These are phyloP conservation scores for Capitella teleta DNA, from an alignment of 1,140 invertebrate genomes.

Conservation along the genomic window DNA sequence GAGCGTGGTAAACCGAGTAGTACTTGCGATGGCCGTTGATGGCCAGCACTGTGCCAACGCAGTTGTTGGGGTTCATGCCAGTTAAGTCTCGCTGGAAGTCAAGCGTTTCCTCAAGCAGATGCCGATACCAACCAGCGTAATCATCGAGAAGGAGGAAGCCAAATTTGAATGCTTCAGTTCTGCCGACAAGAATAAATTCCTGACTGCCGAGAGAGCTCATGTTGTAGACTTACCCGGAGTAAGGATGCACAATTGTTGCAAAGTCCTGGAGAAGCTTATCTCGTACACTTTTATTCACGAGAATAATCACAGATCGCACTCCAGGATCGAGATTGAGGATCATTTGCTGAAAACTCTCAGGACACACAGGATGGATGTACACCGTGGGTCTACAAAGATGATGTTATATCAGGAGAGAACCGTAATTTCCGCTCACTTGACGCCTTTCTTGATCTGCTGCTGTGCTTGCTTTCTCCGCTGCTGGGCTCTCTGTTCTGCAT, in stretches of 20 bases:
- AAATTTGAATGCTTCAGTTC: constrained; percentile 86
- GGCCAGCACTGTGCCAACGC: constrained; percentile 89
- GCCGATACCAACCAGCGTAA: constrained; percentile 81
- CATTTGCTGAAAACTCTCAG: background rate
- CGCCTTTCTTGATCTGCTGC: too few species aligned
- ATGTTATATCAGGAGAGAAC: background rate
- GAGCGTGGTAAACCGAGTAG: constrained; percentile 94
- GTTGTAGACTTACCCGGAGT: background rate
- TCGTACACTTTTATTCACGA: background rate
- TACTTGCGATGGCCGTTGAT: constrained; percentile 92
- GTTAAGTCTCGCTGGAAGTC: constrained; percentile 57
- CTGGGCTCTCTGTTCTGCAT: too few species aligned
- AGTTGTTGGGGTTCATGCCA: constrained; percentile 88
- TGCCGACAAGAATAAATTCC: constrained; percentile 35
- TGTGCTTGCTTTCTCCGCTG: too few species aligned
- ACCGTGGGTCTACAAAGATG: background rate
- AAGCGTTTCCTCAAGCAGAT: constrained; percentile 60
- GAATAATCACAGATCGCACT: background rate
- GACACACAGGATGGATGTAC: constrained; percentile 1
- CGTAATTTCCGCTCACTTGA: background rate
- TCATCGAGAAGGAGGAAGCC: constrained; percentile 83
- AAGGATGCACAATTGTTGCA: background rate
- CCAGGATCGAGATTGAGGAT: background rate
- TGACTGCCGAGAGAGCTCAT: background rate
- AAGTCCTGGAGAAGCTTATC: background rate